Evolutionary conservation across 2,113 vertebrate genomes (phyloP).

Genomic region (Rhinolophus ferrumequinum): DNA sequence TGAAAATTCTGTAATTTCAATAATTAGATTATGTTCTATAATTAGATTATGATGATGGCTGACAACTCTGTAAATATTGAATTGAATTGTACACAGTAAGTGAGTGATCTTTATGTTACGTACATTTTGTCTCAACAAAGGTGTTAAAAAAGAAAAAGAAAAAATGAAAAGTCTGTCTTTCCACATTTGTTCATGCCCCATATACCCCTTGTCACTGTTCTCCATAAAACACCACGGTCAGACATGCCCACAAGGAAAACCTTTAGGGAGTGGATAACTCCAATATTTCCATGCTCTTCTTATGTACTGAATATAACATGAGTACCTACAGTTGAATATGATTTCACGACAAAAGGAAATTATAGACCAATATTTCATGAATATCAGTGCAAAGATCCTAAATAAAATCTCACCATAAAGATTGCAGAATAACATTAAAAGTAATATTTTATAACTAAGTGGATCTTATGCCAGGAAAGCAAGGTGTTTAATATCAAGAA

Average conservation of each 20-base stretch:
- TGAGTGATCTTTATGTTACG: background rate
- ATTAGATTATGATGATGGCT: background rate
- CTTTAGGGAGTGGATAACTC: background rate
- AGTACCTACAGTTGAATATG: background rate
- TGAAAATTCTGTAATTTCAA: background rate
- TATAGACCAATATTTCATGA: background rate
- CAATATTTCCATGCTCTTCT: background rate
- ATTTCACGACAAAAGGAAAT: conserved; percentile 1
- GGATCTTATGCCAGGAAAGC: background rate
- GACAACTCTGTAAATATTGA: background rate
- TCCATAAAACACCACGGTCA: background rate
- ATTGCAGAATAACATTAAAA: background rate
- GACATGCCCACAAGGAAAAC: background rate
- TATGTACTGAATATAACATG: background rate
- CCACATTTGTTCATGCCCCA: background rate
- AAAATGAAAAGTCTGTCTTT: background rate
- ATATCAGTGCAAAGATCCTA: background rate
- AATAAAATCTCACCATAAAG: background rate
- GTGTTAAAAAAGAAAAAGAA: background rate
- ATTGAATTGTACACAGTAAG: background rate
- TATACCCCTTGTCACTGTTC: background rate
- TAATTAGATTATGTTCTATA: background rate
- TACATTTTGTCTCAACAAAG: background rate
- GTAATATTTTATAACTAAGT: background rate
- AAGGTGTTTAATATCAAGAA: background rate